Evolutionary conservation across 2,113 vertebrate species (phyloP).

Genomic region (Mesitornis unicolor): DNA sequence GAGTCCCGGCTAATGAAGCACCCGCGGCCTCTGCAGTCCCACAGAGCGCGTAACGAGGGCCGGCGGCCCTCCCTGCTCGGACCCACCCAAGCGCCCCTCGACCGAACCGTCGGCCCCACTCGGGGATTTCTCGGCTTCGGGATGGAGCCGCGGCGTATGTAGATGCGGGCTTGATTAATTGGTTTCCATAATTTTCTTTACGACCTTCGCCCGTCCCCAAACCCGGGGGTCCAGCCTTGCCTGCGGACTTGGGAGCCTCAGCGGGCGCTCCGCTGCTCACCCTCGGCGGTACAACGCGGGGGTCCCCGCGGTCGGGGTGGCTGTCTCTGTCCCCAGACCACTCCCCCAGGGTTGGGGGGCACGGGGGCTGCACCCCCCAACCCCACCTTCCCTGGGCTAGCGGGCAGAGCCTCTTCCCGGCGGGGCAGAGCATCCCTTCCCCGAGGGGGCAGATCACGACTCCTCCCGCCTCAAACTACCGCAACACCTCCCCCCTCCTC

Average conservation of each 20-base stretch:
- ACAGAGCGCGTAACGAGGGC: not conserved
- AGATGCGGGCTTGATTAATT: not conserved
- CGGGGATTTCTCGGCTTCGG: not conserved
- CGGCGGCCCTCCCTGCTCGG: not conserved
- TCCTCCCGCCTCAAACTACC: not conserved
- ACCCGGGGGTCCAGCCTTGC: not conserved
- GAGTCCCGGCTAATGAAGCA: not conserved
- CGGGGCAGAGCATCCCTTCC: not conserved
- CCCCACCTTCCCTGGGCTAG: not conserved
- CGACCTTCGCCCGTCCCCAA: not conserved
- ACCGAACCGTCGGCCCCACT: not conserved
- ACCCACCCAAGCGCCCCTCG: not conserved
- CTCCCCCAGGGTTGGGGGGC: too few species aligned
- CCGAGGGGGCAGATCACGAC: not conserved
- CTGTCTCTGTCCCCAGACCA: not conserved
- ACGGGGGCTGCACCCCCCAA: not conserved
- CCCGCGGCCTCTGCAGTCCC: not conserved
- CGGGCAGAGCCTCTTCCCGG: not conserved
- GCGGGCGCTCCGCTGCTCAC: not conserved
- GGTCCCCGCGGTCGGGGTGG: accelerated
- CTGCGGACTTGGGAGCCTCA: not conserved
- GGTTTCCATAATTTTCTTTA: not conserved
- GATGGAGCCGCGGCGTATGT: not conserved
- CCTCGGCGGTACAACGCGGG: not conserved
- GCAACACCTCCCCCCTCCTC: accelerated